Conservation (phyloP, 2,113 vertebrate genomes). For the Leptodactylus fuscus region DNA sequence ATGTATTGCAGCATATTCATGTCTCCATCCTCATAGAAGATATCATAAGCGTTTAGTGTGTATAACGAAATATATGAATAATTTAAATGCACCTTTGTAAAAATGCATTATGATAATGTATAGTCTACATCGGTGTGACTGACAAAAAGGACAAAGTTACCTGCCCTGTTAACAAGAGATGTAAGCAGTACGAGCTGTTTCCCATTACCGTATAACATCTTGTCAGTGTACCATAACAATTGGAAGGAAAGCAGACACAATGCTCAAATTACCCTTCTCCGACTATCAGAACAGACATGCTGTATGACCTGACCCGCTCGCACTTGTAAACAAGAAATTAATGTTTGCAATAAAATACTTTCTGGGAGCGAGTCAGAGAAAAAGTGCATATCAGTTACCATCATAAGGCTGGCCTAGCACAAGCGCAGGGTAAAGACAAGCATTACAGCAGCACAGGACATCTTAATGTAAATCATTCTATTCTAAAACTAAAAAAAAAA, state of each 20-base stretch:
- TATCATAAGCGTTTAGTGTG: not conserved
- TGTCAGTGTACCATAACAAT: slow-evolving; percentile 47
- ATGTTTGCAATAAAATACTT: slow-evolving; percentile 52
- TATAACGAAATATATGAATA: not conserved
- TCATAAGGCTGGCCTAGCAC: not conserved
- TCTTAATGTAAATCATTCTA: slow-evolving; percentile 34
- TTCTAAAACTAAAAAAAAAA: slow-evolving; percentile 29
- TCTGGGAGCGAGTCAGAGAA: not conserved
- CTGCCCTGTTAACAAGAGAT: slow-evolving; percentile 3
- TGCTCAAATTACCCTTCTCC: slow-evolving; percentile 38
- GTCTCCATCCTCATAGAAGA: not conserved
- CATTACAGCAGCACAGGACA: slow-evolving; percentile 2
- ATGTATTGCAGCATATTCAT: not conserved
- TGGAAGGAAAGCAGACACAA: slow-evolving; percentile 44
- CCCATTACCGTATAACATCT: slow-evolving; percentile 44
- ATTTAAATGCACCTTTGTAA: slow-evolving; percentile 19
- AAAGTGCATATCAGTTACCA: slow-evolving; percentile 34
- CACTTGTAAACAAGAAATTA: slow-evolving; percentile 50
- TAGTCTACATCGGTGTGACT: not conserved
- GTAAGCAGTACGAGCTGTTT: not conserved
- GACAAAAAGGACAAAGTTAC: not conserved
- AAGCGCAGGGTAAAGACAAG: not conserved
- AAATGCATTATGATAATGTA: slow-evolving; percentile 25
- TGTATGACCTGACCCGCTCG: slow-evolving; percentile 41
- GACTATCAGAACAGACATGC: slow-evolving; percentile 41